These are phyloP conservation scores for Fregata magnificens DNA, from an alignment of 2,113 vertebrate species.

Conservation along the genomic window DNA sequence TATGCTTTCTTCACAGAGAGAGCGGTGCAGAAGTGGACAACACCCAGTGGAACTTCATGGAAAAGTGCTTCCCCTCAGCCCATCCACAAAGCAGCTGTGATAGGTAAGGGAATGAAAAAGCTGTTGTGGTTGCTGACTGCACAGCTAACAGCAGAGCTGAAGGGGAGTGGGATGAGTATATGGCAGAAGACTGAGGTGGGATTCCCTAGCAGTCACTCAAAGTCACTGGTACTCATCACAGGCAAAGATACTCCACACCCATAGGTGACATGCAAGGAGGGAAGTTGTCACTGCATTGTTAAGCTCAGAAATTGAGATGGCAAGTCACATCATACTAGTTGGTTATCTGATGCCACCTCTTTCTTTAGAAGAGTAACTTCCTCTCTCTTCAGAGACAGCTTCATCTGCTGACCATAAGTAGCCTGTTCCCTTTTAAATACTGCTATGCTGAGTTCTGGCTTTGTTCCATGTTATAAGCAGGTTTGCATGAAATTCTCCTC, in stretches of 20 bases:
- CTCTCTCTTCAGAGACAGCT: neutral
- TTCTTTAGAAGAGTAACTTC: neutral
- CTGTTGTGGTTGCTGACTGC: neutral
- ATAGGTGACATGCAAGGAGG: fast-evolving
- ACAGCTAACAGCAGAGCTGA: neutral
- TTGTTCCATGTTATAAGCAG: neutral
- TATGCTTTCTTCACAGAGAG: constrained; percentile 89
- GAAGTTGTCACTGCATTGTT: neutral
- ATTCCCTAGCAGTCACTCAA: neutral
- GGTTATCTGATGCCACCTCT: neutral
- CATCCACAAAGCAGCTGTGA: constrained; percentile 79
- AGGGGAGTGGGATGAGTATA: neutral
- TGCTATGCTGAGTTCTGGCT: neutral
- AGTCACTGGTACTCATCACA: neutral
- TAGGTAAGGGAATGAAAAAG: constrained; percentile 74
- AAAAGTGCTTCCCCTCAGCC: constrained; percentile 72
- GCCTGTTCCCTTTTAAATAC: neutral
- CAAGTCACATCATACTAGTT: neutral
- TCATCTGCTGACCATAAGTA: neutral
- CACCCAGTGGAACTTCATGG: constrained; percentile 80
- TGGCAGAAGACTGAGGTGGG: neutral
- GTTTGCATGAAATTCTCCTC: neutral
- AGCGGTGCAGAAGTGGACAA: constrained; percentile 76
- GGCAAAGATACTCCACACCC: neutral
- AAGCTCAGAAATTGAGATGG: neutral